These are phyloP conservation scores for Aplodontia rufa DNA, from an alignment of 2,113 vertebrate species.

Conservation along the genomic window DNA sequence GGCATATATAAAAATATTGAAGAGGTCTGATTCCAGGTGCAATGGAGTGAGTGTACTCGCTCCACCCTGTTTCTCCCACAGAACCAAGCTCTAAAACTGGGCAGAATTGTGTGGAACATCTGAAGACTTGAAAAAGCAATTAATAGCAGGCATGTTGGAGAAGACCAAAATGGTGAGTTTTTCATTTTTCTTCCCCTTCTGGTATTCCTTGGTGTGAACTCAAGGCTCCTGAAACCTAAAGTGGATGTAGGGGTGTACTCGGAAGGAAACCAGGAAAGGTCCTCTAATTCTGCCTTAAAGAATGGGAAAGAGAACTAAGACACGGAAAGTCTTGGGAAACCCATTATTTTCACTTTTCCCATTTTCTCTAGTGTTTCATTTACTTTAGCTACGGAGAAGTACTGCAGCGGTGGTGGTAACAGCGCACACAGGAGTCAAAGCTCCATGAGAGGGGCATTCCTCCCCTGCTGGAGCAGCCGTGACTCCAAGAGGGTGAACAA, in stretches of 20 bases:
- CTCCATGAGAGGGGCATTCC: neutral
- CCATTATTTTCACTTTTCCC: neutral
- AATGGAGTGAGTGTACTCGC: neutral
- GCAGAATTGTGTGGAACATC: neutral
- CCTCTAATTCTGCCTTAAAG: neutral
- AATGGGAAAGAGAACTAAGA: neutral
- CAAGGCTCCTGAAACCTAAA: neutral
- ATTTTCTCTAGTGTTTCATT: neutral
- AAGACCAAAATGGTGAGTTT: neutral
- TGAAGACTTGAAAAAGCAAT: neutral
- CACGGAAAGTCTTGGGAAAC: neutral
- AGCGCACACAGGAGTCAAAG: neutral
- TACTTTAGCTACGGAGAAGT: neutral
- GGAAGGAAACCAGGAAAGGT: neutral
- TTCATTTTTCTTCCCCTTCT: neutral
- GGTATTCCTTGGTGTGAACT: neutral
- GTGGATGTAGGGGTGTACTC: neutral
- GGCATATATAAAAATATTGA: conserved; percentile 1
- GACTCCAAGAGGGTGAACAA: neutral
- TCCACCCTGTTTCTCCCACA: neutral
- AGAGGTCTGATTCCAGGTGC: neutral
- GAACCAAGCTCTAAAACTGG: neutral
- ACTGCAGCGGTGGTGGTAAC: neutral
- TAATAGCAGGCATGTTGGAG: neutral
- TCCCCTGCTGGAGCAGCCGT: neutral